Base-by-base conservation (phyloP, 2,797 vertebrate genomes). In the Sebastolobus altivelis region DNA sequence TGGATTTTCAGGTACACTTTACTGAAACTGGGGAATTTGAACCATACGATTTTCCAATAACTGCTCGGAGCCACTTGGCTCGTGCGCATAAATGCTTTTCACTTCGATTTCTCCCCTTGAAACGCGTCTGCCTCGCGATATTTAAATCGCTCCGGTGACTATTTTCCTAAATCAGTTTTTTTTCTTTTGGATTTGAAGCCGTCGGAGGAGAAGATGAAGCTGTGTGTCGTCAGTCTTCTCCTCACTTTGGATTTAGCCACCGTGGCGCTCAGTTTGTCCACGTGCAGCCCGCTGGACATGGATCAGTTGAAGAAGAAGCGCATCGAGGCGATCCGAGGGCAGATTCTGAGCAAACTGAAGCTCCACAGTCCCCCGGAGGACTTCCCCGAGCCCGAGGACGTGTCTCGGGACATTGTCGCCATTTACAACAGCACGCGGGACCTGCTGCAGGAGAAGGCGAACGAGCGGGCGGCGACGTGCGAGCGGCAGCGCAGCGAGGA, bases 361-460 rank as follows among this genome's bases (percentile, higher is more conserved):
- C 97, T 99, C 91, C 96, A 94, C 79, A 96, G 93, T 77, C 98
- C 98, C 25, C 98, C 98, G 16, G 96, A 97, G 85, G 96, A 97
- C 74, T 98, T 96, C 72, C 97, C 97, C 0, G 97, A 98, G 80
- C 97, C 98, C 38, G 97, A 97, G 83, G 97, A 98, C 77, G 98
- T 98, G 58, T 97, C 98, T 83, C 96, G 94, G 92, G 98, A 99
- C 94, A 97, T 99, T 83, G 96, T 99, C 49, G 97, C 98, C 83
- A 98, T 99, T 92, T 99, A 99, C 93, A 99, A 99, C 95, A 99
- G 98, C 94, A 99, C 98, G 25, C 93, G 98, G 84, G 98, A 99
- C 96, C 96, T 99, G 91, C 94, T 99, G 89, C 97, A 97, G 90
- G 97, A 99, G 94, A 98, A 99, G 88, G 98, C 97, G 72, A 98